Percentiles rank a stretch among this genome's conserved stretches.
These are phyloP conservation scores for Pipa parva DNA, from an alignment of 2,113 vertebrate species.

Conservation along the genomic window DNA sequence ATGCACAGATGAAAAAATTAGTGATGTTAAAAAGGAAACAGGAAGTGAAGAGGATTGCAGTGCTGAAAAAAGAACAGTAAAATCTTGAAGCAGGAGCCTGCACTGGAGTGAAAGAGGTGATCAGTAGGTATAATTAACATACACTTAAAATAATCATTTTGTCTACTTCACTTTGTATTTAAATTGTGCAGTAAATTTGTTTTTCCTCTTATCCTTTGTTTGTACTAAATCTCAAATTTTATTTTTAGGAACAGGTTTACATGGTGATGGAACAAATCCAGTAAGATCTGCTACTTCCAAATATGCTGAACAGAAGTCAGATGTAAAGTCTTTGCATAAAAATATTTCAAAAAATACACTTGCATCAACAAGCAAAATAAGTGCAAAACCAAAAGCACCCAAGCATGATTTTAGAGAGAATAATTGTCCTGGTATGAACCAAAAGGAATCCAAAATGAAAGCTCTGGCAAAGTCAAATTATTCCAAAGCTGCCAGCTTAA, in stretches of 20 bases:
- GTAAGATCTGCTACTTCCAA: conserved; percentile 75
- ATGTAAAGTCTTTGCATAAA: conserved; percentile 66
- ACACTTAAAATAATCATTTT: no score
- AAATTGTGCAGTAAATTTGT: no score
- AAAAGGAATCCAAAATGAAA: conserved; percentile 62
- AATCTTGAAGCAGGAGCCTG: no score
- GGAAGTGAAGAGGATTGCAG: no score
- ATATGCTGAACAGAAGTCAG: conserved; percentile 73
- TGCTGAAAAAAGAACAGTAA: no score
- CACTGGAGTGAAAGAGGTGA: no score
- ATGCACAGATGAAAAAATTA: no score
- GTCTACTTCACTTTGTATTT: no score
- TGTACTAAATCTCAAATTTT: background rate
- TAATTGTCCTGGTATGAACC: conserved; percentile 50
- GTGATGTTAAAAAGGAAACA: no score
- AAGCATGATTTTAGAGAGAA: conserved; percentile 57
- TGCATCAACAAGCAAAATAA: conserved; percentile 58
- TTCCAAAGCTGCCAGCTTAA: conserved; percentile 52
- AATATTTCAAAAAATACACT: conserved; percentile 63
- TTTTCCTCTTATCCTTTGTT: no score
- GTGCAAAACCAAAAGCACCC: conserved; percentile 61
- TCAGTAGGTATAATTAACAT: no score
- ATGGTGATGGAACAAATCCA: conserved; percentile 60
- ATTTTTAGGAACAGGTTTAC: conserved; percentile 58
- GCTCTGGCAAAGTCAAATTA: conserved; percentile 43